Evolutionary conservation across 2,113 vertebrate genomes (phyloP).

Genomic region (Semicossyphus pulcher): DNA sequence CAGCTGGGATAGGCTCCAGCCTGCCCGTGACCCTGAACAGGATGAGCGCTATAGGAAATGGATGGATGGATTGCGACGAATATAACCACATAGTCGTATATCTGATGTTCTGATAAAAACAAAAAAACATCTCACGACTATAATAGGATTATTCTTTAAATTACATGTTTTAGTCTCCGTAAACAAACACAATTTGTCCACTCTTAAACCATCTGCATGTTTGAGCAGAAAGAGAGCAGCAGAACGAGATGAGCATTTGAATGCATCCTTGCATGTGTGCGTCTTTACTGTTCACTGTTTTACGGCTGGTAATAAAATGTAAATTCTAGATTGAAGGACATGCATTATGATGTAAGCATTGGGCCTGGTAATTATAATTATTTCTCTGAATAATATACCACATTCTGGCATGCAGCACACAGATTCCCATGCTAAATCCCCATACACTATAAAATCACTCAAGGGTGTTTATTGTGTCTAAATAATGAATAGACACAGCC

Average conservation of each 20-base stretch:
- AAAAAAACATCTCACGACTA: neutral
- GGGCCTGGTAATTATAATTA: slow-evolving; percentile 68
- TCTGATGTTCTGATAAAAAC: slow-evolving; percentile 24
- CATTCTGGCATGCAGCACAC: slow-evolving; percentile 43
- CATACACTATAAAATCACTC: slow-evolving; percentile 72
- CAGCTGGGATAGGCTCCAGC: no score
- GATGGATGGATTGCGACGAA: no score
- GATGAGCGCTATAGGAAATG: no score
- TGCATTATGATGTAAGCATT: slow-evolving; percentile 66
- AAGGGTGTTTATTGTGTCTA: slow-evolving; percentile 79
- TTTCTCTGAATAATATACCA: slow-evolving; percentile 66
- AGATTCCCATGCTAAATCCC: slow-evolving; percentile 64
- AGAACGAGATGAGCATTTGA: slow-evolving; percentile 43
- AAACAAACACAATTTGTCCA: slow-evolving; percentile 56
- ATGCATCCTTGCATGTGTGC: slow-evolving; percentile 39
- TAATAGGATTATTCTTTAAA: slow-evolving; percentile 36
- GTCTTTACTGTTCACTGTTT: slow-evolving; percentile 48
- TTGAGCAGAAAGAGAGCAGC: slow-evolving; percentile 39
- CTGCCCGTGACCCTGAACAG: no score
- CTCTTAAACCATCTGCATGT: slow-evolving; percentile 54
- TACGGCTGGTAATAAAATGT: slow-evolving; percentile 47
- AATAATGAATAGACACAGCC: slow-evolving; percentile 78
- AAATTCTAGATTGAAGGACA: slow-evolving; percentile 58
- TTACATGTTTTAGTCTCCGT: slow-evolving; percentile 12
- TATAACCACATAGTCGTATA: slow-evolving; percentile 21